Percentiles rank a stretch among this genome's conserved stretches.
phyloP scores from a whole-genome alignment of 2,888 invertebrate genomes.

The Orthosia cruda region DNA sequence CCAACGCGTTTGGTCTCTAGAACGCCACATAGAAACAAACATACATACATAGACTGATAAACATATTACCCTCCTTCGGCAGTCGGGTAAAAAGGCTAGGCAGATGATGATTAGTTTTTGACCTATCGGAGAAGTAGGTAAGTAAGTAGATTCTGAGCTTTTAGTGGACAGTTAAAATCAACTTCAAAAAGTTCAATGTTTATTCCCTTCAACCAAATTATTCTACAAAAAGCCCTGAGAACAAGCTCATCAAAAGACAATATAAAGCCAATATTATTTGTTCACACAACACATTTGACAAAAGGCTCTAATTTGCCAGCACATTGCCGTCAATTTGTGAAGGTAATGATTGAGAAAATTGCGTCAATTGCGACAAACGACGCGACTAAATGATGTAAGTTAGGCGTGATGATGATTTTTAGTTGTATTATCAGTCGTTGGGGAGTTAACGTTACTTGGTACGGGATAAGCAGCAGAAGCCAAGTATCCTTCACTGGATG shows the following conservation, averaged over 20 bases:
- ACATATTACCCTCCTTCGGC: no score
- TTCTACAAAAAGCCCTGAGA: not conserved
- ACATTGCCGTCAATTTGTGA: constrained; percentile 59
- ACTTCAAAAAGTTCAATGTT: no score
- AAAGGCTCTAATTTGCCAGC: constrained; percentile 56
- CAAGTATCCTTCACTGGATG: not conserved
- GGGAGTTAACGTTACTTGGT: not conserved
- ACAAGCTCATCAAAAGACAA: constrained; percentile 37
- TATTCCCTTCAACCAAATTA: no score
- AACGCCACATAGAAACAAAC: no score
- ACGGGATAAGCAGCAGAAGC: not conserved
- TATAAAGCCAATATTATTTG: constrained; percentile 38
- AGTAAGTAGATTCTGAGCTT: no score
- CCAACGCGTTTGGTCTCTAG: no score
- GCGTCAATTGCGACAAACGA: constrained; percentile 64
- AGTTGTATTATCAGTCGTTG: constrained; percentile 18
- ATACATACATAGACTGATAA: no score
- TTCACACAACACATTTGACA: constrained; percentile 57
- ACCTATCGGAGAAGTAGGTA: no score
- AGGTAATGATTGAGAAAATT: constrained; percentile 70
- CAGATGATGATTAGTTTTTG: no score
- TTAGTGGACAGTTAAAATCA: no score
- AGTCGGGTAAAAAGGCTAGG: no score
- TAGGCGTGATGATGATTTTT: constrained; percentile 53
- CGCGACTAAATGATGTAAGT: constrained; percentile 45